These are phyloP conservation scores for Thalassaphorura encarpata DNA, from an alignment of 1,140 invertebrate species.

Conservation along the genomic window DNA sequence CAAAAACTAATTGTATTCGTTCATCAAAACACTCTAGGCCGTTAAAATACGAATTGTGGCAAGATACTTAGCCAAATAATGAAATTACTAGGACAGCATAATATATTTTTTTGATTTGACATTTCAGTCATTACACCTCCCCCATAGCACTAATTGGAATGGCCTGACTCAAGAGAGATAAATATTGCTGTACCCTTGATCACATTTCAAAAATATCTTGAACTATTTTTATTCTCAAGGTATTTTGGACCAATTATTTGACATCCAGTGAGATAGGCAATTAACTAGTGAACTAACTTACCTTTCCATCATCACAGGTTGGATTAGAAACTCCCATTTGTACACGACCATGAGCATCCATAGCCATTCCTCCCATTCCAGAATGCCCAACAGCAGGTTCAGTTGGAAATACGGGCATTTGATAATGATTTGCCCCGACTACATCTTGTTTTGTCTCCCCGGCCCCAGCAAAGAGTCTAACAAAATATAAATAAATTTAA, in stretches of 20 bases:
- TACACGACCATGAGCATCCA: conserved; percentile 38
- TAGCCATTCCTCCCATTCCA: neutral
- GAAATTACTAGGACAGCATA: no score
- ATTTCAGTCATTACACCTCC: neutral
- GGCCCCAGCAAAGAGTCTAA: no score
- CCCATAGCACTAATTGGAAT: neutral
- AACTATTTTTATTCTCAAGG: neutral
- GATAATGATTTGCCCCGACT: no score
- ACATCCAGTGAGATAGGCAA: neutral
- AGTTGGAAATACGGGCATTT: no score
- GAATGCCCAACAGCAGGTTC: no score
- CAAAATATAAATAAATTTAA: no score
- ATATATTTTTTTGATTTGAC: no score
- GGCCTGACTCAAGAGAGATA: neutral
- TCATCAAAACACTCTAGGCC: no score
- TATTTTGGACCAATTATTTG: neutral
- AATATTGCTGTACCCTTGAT: neutral
- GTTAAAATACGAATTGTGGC: no score
- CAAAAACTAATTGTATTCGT: no score
- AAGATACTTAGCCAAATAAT: no score
- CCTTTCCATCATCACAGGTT: conserved; percentile 60
- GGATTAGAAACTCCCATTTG: conserved; percentile 47
- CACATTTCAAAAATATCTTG: neutral
- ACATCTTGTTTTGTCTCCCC: no score
- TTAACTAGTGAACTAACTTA: conserved; percentile 35